A percentile compares a stretch with the other conserved stretches of the same genome.
These are phyloP conservation scores for Anguilla marmorata DNA, from an alignment of 2,797 vertebrate species.

Conservation along the genomic window DNA sequence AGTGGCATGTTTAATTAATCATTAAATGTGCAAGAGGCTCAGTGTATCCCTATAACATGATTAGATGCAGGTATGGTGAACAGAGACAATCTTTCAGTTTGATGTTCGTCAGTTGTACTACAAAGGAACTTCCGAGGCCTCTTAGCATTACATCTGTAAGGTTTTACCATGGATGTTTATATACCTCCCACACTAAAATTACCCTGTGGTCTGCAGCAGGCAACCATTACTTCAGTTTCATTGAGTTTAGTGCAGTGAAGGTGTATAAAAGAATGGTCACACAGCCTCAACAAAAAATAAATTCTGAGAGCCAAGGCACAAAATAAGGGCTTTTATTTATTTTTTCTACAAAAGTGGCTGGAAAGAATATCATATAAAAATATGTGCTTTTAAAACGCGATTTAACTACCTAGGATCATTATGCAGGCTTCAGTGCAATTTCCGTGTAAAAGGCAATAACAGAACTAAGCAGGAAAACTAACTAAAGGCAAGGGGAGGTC, in stretches of 20 bases:
- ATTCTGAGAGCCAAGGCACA: neutral
- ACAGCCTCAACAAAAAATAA: neutral
- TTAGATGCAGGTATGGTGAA: neutral
- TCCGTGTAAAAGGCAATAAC: conserved; percentile 38
- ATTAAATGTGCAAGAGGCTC: neutral
- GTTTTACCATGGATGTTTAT: neutral
- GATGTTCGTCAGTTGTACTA: conserved; percentile 41
- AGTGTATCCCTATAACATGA: neutral
- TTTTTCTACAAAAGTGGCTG: neutral
- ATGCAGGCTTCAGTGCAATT: conserved; percentile 45
- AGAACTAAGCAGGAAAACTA: conserved; percentile 29
- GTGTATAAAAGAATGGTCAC: neutral
- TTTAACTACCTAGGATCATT: conserved; percentile 35
- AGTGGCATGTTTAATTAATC: neutral
- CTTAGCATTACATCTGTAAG: neutral
- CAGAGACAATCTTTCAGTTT: conserved; percentile 19
- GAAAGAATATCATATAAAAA: neutral
- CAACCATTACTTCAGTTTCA: neutral
- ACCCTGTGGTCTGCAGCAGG: neutral
- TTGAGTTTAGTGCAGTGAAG: neutral
- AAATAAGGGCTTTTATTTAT: conserved; percentile 7
- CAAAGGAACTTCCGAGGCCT: neutral
- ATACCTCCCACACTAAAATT: neutral
- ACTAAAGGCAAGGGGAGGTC: conserved; percentile 12
- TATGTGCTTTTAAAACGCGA: conserved; percentile 9